phyloP scores from a whole-genome alignment of 2,888 invertebrate species.

The Machimus atricapillus region DNA sequence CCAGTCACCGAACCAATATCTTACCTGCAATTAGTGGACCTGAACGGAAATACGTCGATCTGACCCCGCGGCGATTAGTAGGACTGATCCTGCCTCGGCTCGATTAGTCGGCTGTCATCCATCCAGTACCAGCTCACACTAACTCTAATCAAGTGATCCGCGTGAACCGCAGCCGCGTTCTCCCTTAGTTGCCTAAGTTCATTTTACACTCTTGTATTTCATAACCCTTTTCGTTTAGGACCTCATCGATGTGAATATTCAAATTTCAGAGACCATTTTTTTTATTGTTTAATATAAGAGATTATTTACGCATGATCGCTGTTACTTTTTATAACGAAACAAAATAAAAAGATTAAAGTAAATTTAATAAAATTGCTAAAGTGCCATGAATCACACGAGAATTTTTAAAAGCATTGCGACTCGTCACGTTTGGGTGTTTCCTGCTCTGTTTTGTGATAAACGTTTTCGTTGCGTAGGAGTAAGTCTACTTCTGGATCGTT shows the following conservation, averaged over 20 bases:
- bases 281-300: slow-evolving; percentile 31
- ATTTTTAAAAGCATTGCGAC: slow-evolving; percentile 27
- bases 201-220: slow-evolving; percentile 26
- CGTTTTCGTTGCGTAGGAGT: slow-evolving; percentile 15
- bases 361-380: slow-evolving; percentile 32
- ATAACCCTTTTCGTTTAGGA: neutral
- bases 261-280: slow-evolving; percentile 25
- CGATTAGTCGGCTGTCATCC: slow-evolving; percentile 17
- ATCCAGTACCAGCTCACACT: slow-evolving; percentile 23
- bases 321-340: slow-evolving; percentile 35
- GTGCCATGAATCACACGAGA: slow-evolving; percentile 37
- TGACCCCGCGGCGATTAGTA: neutral
- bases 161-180: neutral
- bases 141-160: slow-evolving; percentile 32
- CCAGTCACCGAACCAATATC: slow-evolving; percentile 29
- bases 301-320: slow-evolving; percentile 24
- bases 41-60: neutral
- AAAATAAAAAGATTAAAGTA: slow-evolving; percentile 32
- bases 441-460: slow-evolving; percentile 39
- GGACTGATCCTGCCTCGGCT: neutral
- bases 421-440: slow-evolving; percentile 31
- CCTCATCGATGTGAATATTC: slow-evolving; percentile 32
- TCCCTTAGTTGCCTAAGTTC: slow-evolving; percentile 27
- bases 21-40: neutral
- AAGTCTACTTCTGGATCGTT: neutral